phyloP scores from a whole-genome alignment of 2,888 invertebrate genomes.

The Calliphora vomitoria region DNA sequence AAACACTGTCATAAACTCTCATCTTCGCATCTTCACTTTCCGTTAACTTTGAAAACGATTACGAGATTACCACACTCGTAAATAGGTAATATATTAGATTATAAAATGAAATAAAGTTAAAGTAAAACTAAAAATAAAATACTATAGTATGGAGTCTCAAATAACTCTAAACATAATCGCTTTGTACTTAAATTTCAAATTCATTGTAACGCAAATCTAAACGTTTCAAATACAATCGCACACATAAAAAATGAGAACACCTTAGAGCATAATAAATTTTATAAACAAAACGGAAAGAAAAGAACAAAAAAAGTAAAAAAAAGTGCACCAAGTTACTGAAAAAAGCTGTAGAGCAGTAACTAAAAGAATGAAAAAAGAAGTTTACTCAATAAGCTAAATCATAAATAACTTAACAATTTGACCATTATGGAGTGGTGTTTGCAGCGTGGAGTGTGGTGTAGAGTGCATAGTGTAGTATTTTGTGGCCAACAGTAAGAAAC shows the following conservation, averaged over 20 bases:
- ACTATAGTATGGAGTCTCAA: background rate
- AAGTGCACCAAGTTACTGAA: background rate
- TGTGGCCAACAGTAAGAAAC: conserved; percentile 60
- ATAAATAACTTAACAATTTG: conserved; percentile 71
- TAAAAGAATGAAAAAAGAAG: conserved; percentile 1
- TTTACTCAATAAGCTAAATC: conserved; percentile 63
- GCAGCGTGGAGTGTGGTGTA: conserved; percentile 8
- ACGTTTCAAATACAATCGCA: conserved; percentile 55
- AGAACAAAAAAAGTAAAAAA: background rate
- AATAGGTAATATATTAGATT: conserved; percentile 41
- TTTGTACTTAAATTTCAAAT: conserved; percentile 56
- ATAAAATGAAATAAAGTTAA: conserved; percentile 38
- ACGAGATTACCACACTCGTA: conserved; percentile 1
- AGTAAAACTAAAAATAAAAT: background rate
- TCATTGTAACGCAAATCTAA: conserved; percentile 62
- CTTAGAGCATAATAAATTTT: conserved; percentile 72
- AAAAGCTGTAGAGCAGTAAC: conserved; percentile 20
- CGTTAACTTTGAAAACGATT: conserved; percentile 37
- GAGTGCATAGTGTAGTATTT: conserved; percentile 26
- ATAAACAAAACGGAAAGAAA: conserved; percentile 51
- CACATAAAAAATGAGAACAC: conserved; percentile 67
- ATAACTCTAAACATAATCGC: conserved; percentile 51
- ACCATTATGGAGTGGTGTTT: conserved; percentile 53
- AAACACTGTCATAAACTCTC: conserved; percentile 61
- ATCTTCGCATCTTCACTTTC: conserved; percentile 60